These are phyloP conservation scores for Chloebia gouldiae DNA, from an alignment of 2,113 vertebrate genomes.

Conservation along the genomic window DNA sequence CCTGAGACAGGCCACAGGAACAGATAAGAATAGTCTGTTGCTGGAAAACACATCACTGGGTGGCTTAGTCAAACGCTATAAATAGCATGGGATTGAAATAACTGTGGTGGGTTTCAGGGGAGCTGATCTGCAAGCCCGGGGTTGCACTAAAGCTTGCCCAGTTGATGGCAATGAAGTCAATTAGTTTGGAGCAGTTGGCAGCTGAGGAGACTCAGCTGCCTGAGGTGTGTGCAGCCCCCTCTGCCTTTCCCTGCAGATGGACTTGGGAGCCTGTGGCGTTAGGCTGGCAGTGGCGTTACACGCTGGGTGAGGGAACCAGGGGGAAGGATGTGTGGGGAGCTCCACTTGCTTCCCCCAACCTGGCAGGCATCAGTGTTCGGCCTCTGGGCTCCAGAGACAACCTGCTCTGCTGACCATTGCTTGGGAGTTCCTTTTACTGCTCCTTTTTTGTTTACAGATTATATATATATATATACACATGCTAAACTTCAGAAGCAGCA, in stretches of 20 bases:
- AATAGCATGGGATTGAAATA: slow-evolving; percentile 29
- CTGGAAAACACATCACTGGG: neutral
- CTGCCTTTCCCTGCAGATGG: neutral
- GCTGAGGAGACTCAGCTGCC: neutral
- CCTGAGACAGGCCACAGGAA: neutral
- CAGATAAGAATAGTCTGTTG: slow-evolving; percentile 2
- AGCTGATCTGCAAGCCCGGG: neutral
- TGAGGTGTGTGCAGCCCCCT: neutral
- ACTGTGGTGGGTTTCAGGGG: neutral
- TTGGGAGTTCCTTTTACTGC: neutral
- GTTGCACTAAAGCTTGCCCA: neutral
- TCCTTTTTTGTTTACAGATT: neutral
- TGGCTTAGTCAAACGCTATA: neutral
- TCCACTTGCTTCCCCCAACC: neutral
- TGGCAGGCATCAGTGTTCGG: neutral
- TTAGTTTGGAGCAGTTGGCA: neutral
- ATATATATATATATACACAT: neutral
- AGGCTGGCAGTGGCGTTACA: fast-evolving
- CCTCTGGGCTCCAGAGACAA: neutral
- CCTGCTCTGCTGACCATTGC: neutral
- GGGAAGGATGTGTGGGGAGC: neutral
- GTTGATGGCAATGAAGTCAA: neutral
- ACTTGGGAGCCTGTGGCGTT: fast-evolving
- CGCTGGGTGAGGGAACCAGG: neutral
- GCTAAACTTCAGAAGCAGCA: neutral